Percentiles rank a stretch among this genome's conserved stretches.
These are phyloP conservation scores for Chaetodon auriga DNA, from an alignment of 2,113 vertebrate species.

Conservation along the genomic window DNA sequence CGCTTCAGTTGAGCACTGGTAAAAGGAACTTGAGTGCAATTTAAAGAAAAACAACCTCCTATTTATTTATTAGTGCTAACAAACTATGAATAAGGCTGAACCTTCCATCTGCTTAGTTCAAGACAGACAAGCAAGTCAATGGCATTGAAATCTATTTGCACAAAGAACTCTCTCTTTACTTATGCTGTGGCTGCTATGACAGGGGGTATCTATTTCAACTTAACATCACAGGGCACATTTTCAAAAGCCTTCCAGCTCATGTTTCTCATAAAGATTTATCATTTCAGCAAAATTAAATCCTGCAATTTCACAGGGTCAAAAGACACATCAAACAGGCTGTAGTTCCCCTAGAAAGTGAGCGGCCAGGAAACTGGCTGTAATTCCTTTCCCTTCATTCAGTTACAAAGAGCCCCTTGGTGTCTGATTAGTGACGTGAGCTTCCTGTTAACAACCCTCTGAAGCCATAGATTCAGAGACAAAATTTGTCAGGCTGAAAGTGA, in stretches of 20 bases:
- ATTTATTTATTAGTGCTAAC: background rate
- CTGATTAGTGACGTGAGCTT: conserved; percentile 36
- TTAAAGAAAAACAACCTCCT: background rate
- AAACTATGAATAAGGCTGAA: background rate
- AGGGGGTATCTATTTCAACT: conserved; percentile 57
- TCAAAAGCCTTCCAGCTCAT: conserved; percentile 63
- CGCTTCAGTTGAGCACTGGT: background rate
- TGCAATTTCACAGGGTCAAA: conserved; percentile 64
- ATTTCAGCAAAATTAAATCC: conserved; percentile 52
- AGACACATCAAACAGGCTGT: conserved; percentile 65
- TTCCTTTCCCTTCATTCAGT: conserved; percentile 31
- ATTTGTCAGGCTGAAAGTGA: conserved; percentile 22
- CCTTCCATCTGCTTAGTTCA: background rate
- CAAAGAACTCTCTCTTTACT: conserved; percentile 44
- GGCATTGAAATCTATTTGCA: conserved; percentile 12
- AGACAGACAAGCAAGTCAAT: conserved; percentile 5
- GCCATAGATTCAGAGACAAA: conserved; percentile 35
- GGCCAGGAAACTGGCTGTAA: conserved; percentile 36
- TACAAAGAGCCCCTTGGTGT: conserved; percentile 31
- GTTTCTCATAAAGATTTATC: conserved; percentile 67
- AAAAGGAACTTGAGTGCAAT: background rate
- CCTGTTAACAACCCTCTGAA: conserved; percentile 13
- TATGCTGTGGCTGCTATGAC: conserved; percentile 27
- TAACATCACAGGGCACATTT: conserved; percentile 63
- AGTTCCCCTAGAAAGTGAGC: conserved; percentile 43